Percentiles rank a stretch among this genome's conserved stretches.
phyloP scores from a whole-genome alignment of 2,797 vertebrate species.

The Vireo griseus region DNA sequence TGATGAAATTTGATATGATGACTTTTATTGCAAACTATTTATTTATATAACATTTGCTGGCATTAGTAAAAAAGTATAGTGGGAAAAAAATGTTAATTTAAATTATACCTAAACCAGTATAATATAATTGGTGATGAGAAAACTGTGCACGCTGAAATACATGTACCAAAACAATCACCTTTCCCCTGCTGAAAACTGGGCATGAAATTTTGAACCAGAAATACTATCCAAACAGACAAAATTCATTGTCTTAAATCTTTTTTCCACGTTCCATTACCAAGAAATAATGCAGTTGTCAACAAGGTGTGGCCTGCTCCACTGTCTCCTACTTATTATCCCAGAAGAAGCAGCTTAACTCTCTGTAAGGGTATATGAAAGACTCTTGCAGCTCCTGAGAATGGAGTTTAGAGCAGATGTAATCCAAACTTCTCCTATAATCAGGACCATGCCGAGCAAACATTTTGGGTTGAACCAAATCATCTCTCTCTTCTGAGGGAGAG shows the following conservation, averaged over 20 bases:
- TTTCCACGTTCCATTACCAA: not conserved
- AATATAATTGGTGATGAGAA: not conserved
- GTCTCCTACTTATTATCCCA: not conserved
- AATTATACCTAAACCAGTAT: not conserved
- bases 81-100: not conserved
- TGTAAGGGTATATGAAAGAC: fast-evolving
- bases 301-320: not conserved
- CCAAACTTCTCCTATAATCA: not conserved
- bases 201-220: not conserved
- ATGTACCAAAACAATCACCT: not conserved
- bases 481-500: not conserved
- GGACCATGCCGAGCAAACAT: not conserved
- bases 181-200: not conserved
- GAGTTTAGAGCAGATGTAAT: not conserved
- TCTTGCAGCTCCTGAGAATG: not conserved
- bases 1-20: not conserved
- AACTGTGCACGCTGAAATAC: not conserved
- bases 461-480: not conserved
- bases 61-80: not conserved
- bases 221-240: not conserved
- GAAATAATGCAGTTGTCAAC: not conserved
- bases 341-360: not conserved
- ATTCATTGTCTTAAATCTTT: not conserved
- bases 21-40: not conserved
- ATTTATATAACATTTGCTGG: not conserved